phyloP scores from a whole-genome alignment of 1,140 invertebrate species.

The Muscidifurax raptorellus region DNA sequence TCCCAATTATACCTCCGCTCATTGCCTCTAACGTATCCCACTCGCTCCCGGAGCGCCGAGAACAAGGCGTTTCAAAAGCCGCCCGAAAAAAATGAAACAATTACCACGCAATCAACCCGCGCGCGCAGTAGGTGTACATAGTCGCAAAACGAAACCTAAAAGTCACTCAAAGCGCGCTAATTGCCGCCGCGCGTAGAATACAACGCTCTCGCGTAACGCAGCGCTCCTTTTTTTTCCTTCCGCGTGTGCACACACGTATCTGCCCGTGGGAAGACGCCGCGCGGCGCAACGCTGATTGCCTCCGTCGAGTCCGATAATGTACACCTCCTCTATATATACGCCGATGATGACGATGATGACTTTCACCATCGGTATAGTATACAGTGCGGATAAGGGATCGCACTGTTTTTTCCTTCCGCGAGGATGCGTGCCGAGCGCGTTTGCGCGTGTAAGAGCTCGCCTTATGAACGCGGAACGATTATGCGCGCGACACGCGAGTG shows the following conservation, averaged over 20 bases:
- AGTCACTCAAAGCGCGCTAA: background rate
- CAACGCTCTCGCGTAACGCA: background rate
- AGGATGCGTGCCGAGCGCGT: background rate
- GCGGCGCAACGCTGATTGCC: background rate
- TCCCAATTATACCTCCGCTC: background rate
- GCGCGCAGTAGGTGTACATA: background rate
- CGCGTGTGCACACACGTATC: background rate
- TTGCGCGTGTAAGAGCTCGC: background rate
- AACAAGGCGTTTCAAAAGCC: background rate
- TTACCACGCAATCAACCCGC: background rate
- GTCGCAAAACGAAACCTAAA: background rate
- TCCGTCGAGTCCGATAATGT: background rate
- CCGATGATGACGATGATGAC: constrained; percentile 1
- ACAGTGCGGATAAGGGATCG: background rate
- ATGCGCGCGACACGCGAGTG: background rate
- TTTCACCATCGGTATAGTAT: background rate
- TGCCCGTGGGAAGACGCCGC: background rate
- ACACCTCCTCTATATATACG: background rate
- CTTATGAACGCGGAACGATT: constrained; percentile 17
- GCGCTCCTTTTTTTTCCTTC: background rate
- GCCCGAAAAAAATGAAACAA: background rate
- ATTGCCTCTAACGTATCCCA: background rate
- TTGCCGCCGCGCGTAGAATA: too few species aligned
- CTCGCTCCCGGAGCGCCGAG: too few species aligned
- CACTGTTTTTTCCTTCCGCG: constrained; percentile 3